These are phyloP conservation scores for Cydia splendana DNA, from an alignment of 1,140 invertebrate species.

Conservation along the genomic window DNA sequence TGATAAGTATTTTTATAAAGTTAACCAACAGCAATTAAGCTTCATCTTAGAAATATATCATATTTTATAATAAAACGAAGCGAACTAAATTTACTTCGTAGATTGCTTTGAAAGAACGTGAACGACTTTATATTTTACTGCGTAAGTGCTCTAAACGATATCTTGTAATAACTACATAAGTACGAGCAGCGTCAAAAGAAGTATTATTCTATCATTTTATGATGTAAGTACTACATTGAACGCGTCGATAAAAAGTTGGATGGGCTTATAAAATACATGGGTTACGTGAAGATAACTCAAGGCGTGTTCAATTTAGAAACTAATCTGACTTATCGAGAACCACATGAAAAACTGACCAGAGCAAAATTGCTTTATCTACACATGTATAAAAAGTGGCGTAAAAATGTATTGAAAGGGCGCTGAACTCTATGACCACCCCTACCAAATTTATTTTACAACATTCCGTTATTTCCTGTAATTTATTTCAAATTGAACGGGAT, in stretches of 20 bases:
- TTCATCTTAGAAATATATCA: neutral
- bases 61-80: neutral
- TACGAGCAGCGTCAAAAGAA: neutral
- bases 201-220: conserved; percentile 25
- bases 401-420: neutral
- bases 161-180: conserved; percentile 15
- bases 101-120: neutral
- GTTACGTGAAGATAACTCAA: conserved; percentile 2
- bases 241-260: conserved; percentile 18
- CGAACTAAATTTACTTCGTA: neutral
- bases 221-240: conserved; percentile 24
- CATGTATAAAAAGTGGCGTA: neutral
- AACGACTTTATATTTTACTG: neutral
- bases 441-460: neutral
- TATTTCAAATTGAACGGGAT: neutral
- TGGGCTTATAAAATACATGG: conserved; percentile 27
- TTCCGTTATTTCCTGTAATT: conserved; percentile 12
- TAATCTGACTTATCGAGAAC: conserved; percentile 21
- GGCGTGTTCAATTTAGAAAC: conserved; percentile 20
- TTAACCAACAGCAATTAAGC: neutral
- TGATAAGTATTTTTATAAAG: neutral
- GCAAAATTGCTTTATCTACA: conserved; percentile 9
- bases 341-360: conserved; percentile 3
- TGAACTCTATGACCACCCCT: neutral
- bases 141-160: neutral